A percentile compares a stretch with the other conserved stretches of the same genome.
Evolutionary conservation across 2,888 invertebrate species (phyloP).

Genomic region (Operophtera brumata): DNA sequence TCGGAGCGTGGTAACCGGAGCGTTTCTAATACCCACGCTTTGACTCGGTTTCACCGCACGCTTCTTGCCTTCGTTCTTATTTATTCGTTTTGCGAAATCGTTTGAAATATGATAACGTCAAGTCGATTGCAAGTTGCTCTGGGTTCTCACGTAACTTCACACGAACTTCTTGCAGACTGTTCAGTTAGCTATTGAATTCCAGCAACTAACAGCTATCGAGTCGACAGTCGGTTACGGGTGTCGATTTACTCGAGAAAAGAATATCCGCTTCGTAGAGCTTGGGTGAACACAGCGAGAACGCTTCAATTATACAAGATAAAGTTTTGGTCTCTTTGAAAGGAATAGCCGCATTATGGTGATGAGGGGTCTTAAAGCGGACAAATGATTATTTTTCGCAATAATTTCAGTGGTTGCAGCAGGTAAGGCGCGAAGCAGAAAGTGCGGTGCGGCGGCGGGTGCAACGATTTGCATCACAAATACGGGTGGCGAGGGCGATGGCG

Average conservation of each 20-base stretch:
- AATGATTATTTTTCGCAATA: constrained; percentile 78
- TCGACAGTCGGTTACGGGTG: constrained; percentile 41
- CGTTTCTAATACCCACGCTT: constrained; percentile 80
- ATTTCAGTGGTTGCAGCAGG: constrained; percentile 69
- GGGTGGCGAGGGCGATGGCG: constrained; percentile 59
- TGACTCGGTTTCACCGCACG: constrained; percentile 79
- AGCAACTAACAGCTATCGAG: constrained; percentile 55
- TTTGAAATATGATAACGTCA: constrained; percentile 80
- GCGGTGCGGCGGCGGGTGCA: constrained; percentile 64
- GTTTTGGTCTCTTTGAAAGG: constrained; percentile 31
- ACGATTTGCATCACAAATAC: constrained; percentile 71
- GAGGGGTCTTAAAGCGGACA: constrained; percentile 57
- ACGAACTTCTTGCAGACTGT: constrained; percentile 63
- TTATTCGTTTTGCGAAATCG: constrained; percentile 80
- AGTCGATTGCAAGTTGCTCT: constrained; percentile 61
- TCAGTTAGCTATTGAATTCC: constrained; percentile 72
- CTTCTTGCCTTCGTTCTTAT: constrained; percentile 78
- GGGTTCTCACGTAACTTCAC: constrained; percentile 74
- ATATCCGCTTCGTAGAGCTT: constrained; percentile 21
- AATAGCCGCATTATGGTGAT: constrained; percentile 58
- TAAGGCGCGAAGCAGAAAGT: constrained; percentile 68
- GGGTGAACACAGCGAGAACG: constrained; percentile 14
- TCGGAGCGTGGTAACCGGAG: constrained; percentile 75
- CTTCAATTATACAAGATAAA: constrained; percentile 27
- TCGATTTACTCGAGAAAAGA: constrained; percentile 54